Percentiles rank a stretch among this genome's conserved stretches.
Evolutionary conservation across 53 echinoderm and acorn worm species (phyloP).

Genomic region (Zoroaster sp.): DNA sequence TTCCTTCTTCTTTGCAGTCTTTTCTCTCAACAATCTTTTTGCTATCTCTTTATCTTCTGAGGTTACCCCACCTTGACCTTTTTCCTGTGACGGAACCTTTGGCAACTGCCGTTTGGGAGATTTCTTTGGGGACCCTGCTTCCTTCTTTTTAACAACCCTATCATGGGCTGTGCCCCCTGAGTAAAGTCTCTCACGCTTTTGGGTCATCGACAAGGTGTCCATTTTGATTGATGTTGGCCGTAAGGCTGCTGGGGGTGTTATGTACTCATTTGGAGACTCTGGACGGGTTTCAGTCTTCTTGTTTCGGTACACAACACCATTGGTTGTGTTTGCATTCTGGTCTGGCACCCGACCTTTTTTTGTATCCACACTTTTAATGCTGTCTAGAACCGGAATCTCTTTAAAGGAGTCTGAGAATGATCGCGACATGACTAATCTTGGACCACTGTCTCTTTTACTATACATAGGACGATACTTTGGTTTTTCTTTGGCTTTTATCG

Average conservation of each 20-base stretch:
- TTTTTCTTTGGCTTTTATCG: conserved; percentile 35
- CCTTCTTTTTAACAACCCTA: conserved; percentile 51
- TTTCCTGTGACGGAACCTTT: conserved; percentile 26
- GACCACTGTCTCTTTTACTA: conserved; percentile 51
- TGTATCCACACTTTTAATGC: conserved; percentile 36
- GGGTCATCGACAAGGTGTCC: conserved; percentile 58
- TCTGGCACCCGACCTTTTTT: not conserved
- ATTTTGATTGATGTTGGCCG: conserved; percentile 65
- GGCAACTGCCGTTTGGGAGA: conserved; percentile 48
- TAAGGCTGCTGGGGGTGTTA: conserved; percentile 57
- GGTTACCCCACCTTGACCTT: not conserved
- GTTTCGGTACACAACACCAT: conserved; percentile 32
- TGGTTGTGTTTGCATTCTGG: conserved; percentile 71
- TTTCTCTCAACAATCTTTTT: conserved; percentile 40
- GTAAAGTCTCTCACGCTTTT: conserved; percentile 52
- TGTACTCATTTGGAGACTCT: conserved; percentile 64
- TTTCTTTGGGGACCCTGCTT: conserved; percentile 56
- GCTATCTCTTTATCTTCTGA: conserved; percentile 28
- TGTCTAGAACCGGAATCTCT: conserved; percentile 59
- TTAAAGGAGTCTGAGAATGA: conserved; percentile 74
- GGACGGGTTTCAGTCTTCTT: conserved; percentile 37
- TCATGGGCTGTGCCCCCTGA: conserved; percentile 64
- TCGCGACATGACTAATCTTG: conserved; percentile 57
- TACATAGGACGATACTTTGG: conserved; percentile 69
- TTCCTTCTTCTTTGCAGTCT: conserved; percentile 10